Base-by-base conservation (phyloP, 2,888 invertebrate genomes). In the Heliothis peltigera region DNA sequence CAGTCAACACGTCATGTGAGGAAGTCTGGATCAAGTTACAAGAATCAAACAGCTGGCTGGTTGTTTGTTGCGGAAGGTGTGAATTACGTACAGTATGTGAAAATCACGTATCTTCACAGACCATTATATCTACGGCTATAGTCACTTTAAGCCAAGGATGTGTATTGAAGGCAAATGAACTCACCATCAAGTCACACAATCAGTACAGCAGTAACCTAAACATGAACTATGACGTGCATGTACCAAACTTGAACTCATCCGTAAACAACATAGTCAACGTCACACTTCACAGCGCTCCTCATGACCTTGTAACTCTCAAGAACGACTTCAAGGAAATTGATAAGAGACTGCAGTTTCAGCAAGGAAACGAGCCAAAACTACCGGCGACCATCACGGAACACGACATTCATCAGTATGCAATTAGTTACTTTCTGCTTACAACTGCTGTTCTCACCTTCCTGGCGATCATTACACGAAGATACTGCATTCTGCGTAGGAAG, bases 141-240 rank as follows among this genome's bases (percentile, higher is more conserved):
- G 35, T 52, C 4, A 59, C 46, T 17, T 32, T 52, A 44, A n/a
- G 19, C 1, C 51, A 59, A 59, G 52, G 59, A 59, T 59, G 59
- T n/a, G 8, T 42, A 18, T 15, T 57, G 12, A 48, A 44, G 5
- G 17, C 54, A 1, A 54, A 54, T 10, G 54, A 54, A 1, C 19
- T 54, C 2, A 42, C 48, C 25, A 57, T 57, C 15, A 2, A n/a
- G 25, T 48, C 46, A 2, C 54, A 44, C 15, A 51, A 44, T 52
- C 21, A 59, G 32, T 59, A 32, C 17, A 59, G 44, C 32, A 44
- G 44, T 21, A 43, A 51, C 32, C 18, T 52, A 2, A 51, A 44
- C 4, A 8, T 59, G 1, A 18, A 59, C 6, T 52, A 59, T 15
- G 17, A 15, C 17, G 4, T 43, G 12, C 4, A 28, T 0, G 18